Conservation (phyloP, 2,888 invertebrate genomes). For the Napeogenes inachia region DNA sequence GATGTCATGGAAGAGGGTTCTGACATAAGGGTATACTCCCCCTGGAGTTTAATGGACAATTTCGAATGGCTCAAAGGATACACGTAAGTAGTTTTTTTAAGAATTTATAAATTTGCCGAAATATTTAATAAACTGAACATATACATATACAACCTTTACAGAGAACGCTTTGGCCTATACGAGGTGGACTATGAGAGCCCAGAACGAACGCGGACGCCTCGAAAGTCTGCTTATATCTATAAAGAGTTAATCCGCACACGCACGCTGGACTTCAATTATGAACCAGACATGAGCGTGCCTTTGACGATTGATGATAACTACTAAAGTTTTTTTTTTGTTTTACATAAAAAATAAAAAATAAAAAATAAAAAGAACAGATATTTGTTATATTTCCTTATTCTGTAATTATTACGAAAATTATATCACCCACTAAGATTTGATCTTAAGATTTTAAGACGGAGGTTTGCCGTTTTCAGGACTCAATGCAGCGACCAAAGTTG, state of each 20-base stretch:
- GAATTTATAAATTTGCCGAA: background rate
- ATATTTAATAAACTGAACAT: background rate
- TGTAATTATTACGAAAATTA: no score
- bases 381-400: no score
- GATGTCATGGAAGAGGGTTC: slow-evolving; percentile 64
- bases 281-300: slow-evolving; percentile 34
- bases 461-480: no score
- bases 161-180: slow-evolving; percentile 80
- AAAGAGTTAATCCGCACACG: slow-evolving; percentile 65
- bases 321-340: background rate
- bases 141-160: slow-evolving; percentile 36
- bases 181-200: slow-evolving; percentile 79
- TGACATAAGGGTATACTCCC: slow-evolving; percentile 69
- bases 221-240: slow-evolving; percentile 76
- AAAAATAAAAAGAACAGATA: no score
- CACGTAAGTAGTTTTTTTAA: slow-evolving; percentile 47
- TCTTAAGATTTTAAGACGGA: no score
- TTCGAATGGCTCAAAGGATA: slow-evolving; percentile 80
- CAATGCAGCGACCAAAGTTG: no score
- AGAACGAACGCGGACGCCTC: slow-evolving; percentile 78
- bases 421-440: no score
- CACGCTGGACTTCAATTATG: slow-evolving; percentile 39
- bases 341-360: no score
- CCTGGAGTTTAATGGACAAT: slow-evolving; percentile 80
- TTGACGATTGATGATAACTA: background rate